Conservation (phyloP, 2,113 vertebrate species). For the Colaptes auratus region DNA sequence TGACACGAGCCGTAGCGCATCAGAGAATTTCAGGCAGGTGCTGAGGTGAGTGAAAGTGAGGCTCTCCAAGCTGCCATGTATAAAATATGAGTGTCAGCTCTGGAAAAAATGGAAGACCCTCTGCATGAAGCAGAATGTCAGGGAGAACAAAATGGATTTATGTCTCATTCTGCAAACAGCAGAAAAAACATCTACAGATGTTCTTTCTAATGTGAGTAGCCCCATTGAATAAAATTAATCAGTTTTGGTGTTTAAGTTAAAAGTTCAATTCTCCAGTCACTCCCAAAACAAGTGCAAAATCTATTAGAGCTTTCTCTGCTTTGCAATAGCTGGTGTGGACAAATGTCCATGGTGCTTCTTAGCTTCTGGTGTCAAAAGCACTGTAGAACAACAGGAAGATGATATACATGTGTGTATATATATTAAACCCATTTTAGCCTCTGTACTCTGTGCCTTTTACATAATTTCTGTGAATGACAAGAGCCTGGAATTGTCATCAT, state of each 20-base stretch:
- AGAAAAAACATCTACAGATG: background rate
- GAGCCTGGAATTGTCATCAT: background rate
- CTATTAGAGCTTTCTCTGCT: background rate
- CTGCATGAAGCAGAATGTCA: background rate
- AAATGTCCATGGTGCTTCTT: background rate
- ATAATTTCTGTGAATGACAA: background rate
- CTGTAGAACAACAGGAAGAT: background rate
- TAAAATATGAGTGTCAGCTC: background rate
- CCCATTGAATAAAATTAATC: background rate
- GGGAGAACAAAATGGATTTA: background rate
- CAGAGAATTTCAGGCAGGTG: background rate
- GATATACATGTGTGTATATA: too few species aligned
- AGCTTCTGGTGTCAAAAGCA: background rate
- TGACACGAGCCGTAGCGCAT: background rate
- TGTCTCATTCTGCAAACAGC: background rate
- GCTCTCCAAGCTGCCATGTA: background rate
- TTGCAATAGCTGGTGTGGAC: too few species aligned
- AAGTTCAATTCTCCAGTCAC: background rate
- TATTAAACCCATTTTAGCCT: background rate
- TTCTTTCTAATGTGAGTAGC: background rate
- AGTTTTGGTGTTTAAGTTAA: background rate
- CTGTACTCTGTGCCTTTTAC: background rate
- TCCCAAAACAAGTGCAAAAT: background rate
- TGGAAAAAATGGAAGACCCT: constrained; percentile 7
- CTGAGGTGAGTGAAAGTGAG: background rate